Base-by-base conservation (phyloP, 2,888 invertebrate species). In the Arge pagana region DNA sequence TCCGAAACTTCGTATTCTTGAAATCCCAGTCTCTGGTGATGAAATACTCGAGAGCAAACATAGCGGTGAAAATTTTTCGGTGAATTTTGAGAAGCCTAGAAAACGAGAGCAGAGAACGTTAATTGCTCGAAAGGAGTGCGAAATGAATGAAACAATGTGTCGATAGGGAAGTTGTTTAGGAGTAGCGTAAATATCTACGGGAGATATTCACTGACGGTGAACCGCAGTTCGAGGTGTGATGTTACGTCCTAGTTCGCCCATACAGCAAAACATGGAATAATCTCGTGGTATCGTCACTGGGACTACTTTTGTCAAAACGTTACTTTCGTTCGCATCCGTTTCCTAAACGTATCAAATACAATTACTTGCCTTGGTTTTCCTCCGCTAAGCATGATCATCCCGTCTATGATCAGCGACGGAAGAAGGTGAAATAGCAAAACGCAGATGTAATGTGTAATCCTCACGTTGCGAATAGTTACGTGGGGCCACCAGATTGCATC, bases 21-120 rank as follows among this genome's bases (percentile, higher is more conserved):
- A 93, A 93, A 0, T 77, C 78, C 95, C 95, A 96, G 58, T 89
- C 83, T 63, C 88, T 85, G 0, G 80, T 81, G 1, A 88, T 80
- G 68, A 93, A 96, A 71, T 88, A 88, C 10, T 83, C 79, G 2
- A 96, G 71, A 0, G 88, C 88, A 48, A 80, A 78, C 65, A 88
- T 86, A 0, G 93, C 88, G 16, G 82, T 83, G 74, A 87, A 93
- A 41, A 96, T 86, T 60, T 86, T 86, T n/a, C 88, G 81, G 69
- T 95, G 94, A 19, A 94, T 70, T 74, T 83, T 87, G 7, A 92
- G 76, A 54, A 95, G 79, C 77, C 94, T 95, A 70, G 30, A 70
- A 56, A n/a, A n/a, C n/a, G n/a, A n/a, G n/a, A n/a, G n/a, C n/a
- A n/a, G n/a, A n/a, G n/a, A n/a, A n/a, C n/a, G n/a, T n/a, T n/a